A percentile compares a stretch with the other conserved stretches of the same genome.
Conservation (phyloP, 2,888 invertebrate species). For the Conus canariensis region DNA sequence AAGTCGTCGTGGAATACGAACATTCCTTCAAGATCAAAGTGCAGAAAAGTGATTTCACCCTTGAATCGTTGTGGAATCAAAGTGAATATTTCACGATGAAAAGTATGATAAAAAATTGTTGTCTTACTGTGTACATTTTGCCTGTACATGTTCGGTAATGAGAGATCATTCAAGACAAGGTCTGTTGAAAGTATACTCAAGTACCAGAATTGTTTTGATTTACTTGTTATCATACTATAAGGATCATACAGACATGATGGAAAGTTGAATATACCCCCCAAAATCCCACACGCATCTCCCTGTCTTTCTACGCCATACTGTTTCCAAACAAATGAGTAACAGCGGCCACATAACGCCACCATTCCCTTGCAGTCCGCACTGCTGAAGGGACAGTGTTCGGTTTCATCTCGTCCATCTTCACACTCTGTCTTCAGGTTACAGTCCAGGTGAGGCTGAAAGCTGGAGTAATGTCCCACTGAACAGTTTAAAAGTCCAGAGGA, state of each 20-base stretch:
- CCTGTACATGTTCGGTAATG: background rate
- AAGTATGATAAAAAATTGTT: background rate
- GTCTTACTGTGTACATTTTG: background rate
- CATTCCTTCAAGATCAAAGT: background rate
- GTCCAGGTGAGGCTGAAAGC: background rate
- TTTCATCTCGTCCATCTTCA: slow-evolving; percentile 15
- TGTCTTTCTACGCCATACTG: background rate
- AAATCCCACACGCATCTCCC: background rate
- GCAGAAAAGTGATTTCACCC: background rate
- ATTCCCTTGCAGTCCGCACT: background rate
- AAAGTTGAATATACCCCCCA: background rate
- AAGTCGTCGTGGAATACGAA: no score
- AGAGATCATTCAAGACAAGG: background rate
- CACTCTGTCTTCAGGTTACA: slow-evolving; percentile 5
- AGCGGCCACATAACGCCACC: background rate
- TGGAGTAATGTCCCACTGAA: background rate
- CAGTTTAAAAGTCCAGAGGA: background rate
- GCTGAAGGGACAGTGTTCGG: background rate
- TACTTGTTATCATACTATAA: background rate
- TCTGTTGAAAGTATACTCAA: background rate
- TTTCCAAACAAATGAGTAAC: background rate
- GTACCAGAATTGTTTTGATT: no score
- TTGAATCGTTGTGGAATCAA: no score
- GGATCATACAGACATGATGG: background rate
- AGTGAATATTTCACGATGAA: background rate